phyloP scores from a whole-genome alignment of 2,113 vertebrate species.

The Aptenodytes forsteri region DNA sequence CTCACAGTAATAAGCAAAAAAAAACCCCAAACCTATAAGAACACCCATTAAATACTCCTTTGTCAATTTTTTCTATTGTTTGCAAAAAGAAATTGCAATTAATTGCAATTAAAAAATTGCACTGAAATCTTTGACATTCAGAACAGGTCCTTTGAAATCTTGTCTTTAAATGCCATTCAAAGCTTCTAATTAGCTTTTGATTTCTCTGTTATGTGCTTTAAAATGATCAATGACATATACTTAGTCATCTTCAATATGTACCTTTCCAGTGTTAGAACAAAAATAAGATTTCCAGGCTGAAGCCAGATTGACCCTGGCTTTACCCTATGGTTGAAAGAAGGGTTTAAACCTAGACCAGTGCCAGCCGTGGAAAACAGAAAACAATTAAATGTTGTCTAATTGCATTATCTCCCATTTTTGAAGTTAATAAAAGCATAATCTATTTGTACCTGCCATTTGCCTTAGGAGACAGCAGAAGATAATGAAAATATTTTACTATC shows the following conservation, averaged over 20 bases:
- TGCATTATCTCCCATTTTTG: constrained; percentile 74
- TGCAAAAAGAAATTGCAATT: background rate
- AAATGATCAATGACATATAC: background rate
- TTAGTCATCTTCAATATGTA: background rate
- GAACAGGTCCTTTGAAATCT: background rate
- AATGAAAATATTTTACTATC: constrained; percentile 88
- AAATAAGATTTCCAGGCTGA: background rate
- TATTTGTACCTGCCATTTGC: constrained; percentile 84
- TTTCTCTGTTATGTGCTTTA: background rate
- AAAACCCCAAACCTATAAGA: background rate
- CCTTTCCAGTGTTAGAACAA: background rate
- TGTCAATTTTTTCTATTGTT: background rate
- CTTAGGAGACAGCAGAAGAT: constrained; percentile 76
- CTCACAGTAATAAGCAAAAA: background rate
- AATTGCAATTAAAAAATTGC: background rate
- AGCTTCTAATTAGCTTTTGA: constrained; percentile 7
- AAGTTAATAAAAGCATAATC: constrained; percentile 81
- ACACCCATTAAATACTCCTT: background rate
- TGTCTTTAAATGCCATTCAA: background rate
- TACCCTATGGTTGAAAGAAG: background rate
- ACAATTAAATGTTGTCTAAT: constrained; percentile 56
- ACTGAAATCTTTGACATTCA: background rate
- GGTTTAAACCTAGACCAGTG: constrained; percentile 25
- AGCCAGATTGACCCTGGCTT: background rate
- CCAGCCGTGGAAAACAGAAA: constrained; percentile 7